Conservation (phyloP, 2,888 invertebrate genomes). For the Nematopogon swammerdamellus region DNA sequence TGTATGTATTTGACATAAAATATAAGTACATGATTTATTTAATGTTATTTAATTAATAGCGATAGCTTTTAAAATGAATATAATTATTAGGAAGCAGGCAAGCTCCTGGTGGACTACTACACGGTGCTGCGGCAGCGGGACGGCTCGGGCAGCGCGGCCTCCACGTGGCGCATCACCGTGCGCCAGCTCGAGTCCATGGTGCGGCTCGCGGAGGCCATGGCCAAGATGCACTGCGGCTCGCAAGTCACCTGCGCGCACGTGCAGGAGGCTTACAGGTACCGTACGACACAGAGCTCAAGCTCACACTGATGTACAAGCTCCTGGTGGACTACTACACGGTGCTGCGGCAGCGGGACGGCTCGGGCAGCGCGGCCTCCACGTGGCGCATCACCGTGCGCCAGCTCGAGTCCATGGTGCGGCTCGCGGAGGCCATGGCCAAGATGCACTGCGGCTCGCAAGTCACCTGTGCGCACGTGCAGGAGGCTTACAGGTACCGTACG, state of each 20-base stretch:
- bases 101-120: slow-evolving; percentile 86
- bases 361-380: slow-evolving; percentile 51
- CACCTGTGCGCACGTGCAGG: slow-evolving; percentile 82
- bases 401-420: slow-evolving; percentile 90
- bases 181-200: slow-evolving; percentile 95
- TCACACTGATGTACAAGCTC: slow-evolving; percentile 36
- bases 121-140: slow-evolving; percentile 83
- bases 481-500: slow-evolving; percentile 30
- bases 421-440: slow-evolving; percentile 95
- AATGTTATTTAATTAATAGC: no score
- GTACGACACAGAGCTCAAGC: neutral
- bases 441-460: slow-evolving; percentile 94
- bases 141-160: slow-evolving; percentile 61
- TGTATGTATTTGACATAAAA: no score
- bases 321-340: slow-evolving; percentile 87
- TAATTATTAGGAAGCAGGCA: slow-evolving; percentile 82
- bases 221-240: slow-evolving; percentile 92
- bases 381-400: slow-evolving; percentile 98
- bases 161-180: slow-evolving; percentile 95
- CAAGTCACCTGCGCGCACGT: slow-evolving; percentile 87
- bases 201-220: slow-evolving; percentile 94
- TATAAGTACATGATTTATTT: no score
- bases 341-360: slow-evolving; percentile 80
- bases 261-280: slow-evolving; percentile 71
- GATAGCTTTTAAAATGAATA: no score